phyloP scores from a whole-genome alignment of 2,888 invertebrate species.

The Rosalia funebris region DNA sequence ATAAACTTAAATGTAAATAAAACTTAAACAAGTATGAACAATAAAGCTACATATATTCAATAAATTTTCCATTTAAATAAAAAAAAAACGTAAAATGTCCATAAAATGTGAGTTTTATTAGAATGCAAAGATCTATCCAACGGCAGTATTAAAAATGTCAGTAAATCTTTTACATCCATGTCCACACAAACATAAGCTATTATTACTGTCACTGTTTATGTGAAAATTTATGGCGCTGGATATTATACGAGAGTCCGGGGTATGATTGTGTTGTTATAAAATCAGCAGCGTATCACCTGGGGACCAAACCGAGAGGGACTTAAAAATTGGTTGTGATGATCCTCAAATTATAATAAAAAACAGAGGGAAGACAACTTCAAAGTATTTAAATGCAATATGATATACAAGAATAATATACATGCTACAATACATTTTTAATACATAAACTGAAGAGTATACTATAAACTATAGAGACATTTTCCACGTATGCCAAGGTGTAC shows the following conservation, averaged over 20 bases:
- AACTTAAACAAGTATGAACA: too few species aligned
- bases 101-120: constrained; percentile 45
- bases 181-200: constrained; percentile 42
- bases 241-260: constrained; percentile 40
- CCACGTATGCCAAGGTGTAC: too few species aligned
- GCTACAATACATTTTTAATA: too few species aligned
- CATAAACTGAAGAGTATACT: too few species aligned
- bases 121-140: constrained; percentile 42
- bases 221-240: constrained; percentile 39
- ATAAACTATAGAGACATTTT: too few species aligned
- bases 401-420: too few species aligned
- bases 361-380: too few species aligned
- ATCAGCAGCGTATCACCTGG: constrained; percentile 8
- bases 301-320: too few species aligned
- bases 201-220: constrained; percentile 44
- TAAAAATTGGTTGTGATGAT: too few species aligned
- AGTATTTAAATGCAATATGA: too few species aligned
- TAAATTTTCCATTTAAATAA: constrained; percentile 36
- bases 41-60: constrained; percentile 43
- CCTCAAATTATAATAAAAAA: too few species aligned
- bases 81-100: constrained; percentile 17
- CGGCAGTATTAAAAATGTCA: constrained; percentile 43
- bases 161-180: constrained; percentile 47
- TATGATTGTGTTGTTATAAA: constrained; percentile 35
- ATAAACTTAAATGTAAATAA: too few species aligned